phyloP scores from a whole-genome alignment of 2,113 vertebrate genomes.

The Thamnaconus septentrionalis region DNA sequence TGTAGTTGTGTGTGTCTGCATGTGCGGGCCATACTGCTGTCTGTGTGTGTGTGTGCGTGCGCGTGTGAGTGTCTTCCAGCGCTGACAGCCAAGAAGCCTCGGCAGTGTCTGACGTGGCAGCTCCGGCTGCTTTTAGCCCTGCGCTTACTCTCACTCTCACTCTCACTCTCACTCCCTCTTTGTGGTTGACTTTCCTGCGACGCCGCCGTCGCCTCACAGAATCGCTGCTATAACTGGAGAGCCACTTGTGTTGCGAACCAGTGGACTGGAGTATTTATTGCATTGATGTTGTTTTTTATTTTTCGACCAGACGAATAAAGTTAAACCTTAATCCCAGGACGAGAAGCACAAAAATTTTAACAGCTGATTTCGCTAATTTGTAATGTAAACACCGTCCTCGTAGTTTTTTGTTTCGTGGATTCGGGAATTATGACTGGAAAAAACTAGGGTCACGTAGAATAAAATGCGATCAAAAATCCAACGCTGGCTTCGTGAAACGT shows the following conservation, averaged over 20 bases:
- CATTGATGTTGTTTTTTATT: no score
- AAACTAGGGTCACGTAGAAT: no score
- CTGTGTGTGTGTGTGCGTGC: constrained; percentile 17
- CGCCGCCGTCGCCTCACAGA: constrained; percentile 45
- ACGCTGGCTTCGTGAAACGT: background rate
- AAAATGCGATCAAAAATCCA: no score
- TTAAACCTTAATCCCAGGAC: no score
- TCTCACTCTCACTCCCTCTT: constrained; percentile 22
- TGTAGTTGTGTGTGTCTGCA: constrained; percentile 1
- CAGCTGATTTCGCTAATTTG: no score
- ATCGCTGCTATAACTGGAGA: no score
- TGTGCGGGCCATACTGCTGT: constrained; percentile 29
- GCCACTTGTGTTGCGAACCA: no score
- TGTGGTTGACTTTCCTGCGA: constrained; percentile 64
- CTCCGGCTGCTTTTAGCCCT: constrained; percentile 63
- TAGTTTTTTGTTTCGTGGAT: no score
- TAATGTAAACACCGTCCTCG: no score
- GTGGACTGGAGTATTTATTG: constrained; percentile 15
- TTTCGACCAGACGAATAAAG: no score
- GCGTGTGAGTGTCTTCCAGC: constrained; percentile 36
- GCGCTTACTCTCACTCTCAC: constrained; percentile 15
- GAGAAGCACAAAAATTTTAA: no score
- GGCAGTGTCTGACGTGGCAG: constrained; percentile 75
- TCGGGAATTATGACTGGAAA: no score
- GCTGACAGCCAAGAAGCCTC: constrained; percentile 72